Evolutionary conservation across 2,113 vertebrate genomes (phyloP).

Genomic region (Megalops atlanticus): DNA sequence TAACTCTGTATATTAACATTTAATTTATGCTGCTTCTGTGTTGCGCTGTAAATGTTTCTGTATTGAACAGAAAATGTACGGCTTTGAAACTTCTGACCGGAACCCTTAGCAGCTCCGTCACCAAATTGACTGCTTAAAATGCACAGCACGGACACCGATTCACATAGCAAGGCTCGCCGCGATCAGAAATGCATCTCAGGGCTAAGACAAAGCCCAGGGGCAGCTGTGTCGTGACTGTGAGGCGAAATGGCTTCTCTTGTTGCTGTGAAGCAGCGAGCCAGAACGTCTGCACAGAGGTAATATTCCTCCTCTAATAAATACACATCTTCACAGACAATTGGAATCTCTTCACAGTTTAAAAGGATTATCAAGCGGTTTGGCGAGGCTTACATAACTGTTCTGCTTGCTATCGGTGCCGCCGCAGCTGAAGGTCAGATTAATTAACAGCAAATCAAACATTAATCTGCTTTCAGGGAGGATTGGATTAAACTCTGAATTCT

Average conservation of each 20-base stretch:
- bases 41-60: too few relatives aligned
- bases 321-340: constrained; percentile 8
- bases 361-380: constrained; percentile 10
- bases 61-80: neutral
- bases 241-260: neutral
- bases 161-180: neutral
- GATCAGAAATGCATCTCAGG: neutral
- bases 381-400: neutral
- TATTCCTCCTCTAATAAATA: neutral
- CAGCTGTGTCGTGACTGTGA: neutral
- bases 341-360: constrained; percentile 1
- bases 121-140: neutral
- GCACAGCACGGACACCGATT: neutral
- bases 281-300: neutral
- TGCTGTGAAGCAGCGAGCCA: neutral
- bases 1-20: neutral
- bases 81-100: neutral
- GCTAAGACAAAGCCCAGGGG: too few relatives aligned
- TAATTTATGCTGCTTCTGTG: neutral
- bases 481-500: neutral
- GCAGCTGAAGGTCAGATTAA: constrained; percentile 25
- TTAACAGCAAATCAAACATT: constrained; percentile 14
- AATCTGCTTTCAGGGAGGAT: constrained; percentile 15
- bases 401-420: too few relatives aligned
- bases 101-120: too few relatives aligned